Conservation (phyloP, 2,797 vertebrate genomes). For the Poecile montanus region DNA sequence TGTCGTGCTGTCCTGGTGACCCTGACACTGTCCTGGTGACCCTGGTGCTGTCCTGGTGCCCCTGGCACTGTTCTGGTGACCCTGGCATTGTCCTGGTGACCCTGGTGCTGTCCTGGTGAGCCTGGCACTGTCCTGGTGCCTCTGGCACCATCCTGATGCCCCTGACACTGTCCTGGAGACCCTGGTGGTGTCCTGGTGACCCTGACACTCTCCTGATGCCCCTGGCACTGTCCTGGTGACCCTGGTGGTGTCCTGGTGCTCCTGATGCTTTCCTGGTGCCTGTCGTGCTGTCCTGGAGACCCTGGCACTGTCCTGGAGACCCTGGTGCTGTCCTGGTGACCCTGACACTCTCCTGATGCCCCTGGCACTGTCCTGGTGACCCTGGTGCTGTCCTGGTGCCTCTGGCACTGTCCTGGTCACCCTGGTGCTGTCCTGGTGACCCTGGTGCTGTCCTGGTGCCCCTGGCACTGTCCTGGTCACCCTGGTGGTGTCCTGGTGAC, state of each 20-base stretch:
- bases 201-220: neutral
- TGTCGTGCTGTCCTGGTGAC: fast-evolving
- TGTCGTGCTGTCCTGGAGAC: too few species aligned
- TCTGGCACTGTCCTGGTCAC: fast-evolving
- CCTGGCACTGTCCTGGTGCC: neutral
- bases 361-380: neutral
- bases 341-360: neutral
- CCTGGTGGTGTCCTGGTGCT: neutral
- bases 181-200: neutral
- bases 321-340: neutral
- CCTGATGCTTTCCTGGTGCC: neutral
- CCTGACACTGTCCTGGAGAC: neutral
- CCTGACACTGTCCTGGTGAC: neutral
- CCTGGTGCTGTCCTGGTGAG: neutral
- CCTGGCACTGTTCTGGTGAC: too few species aligned
- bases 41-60: too few species aligned
- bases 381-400: fast-evolving
- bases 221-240: neutral
- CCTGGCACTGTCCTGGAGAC: too few species aligned
- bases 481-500: neutral
- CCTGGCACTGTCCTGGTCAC: neutral
- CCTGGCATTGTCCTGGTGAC: too few species aligned
- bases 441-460: fast-evolving
- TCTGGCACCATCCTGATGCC: neutral
- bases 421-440: fast-evolving